These are phyloP conservation scores for Nemotelus nigrinus DNA, from an alignment of 2,888 invertebrate species.

Conservation along the genomic window DNA sequence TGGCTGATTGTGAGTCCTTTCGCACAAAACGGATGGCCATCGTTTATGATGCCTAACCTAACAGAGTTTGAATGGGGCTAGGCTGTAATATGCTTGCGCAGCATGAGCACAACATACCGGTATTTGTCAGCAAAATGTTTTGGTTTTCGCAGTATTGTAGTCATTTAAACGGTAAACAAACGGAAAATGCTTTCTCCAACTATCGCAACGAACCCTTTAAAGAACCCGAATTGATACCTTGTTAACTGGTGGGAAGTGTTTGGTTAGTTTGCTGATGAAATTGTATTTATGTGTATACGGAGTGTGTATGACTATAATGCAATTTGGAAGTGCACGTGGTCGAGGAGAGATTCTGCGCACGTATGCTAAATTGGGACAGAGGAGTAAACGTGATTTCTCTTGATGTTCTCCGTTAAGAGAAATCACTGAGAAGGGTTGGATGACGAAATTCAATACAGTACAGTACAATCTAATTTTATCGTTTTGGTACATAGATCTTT, in stretches of 20 bases:
- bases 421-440: background rate
- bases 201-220: constrained; percentile 15
- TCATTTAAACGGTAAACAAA: constrained; percentile 38
- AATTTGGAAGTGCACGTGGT: constrained; percentile 8
- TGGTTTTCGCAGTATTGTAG: constrained; percentile 11
- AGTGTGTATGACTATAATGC: too few relatives aligned
- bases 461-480: too few relatives aligned
- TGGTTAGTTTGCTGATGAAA: too few relatives aligned
- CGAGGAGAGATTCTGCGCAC: background rate
- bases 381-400: background rate
- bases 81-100: constrained; percentile 25
- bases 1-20: constrained; percentile 17
- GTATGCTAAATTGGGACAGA: background rate
- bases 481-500: too few relatives aligned
- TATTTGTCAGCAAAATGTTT: constrained; percentile 37
- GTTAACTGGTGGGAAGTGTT: too few relatives aligned
- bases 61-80: constrained; percentile 8
- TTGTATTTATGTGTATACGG: too few relatives aligned
- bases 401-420: too few relatives aligned
- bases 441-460: background rate
- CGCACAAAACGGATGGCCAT: constrained; percentile 15
- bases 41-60: constrained; percentile 27
- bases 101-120: constrained; percentile 30
- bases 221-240: background rate
- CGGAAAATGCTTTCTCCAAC: constrained; percentile 14